Base-by-base conservation (phyloP, 2,797 vertebrate genomes). In the Alauda arvensis region DNA sequence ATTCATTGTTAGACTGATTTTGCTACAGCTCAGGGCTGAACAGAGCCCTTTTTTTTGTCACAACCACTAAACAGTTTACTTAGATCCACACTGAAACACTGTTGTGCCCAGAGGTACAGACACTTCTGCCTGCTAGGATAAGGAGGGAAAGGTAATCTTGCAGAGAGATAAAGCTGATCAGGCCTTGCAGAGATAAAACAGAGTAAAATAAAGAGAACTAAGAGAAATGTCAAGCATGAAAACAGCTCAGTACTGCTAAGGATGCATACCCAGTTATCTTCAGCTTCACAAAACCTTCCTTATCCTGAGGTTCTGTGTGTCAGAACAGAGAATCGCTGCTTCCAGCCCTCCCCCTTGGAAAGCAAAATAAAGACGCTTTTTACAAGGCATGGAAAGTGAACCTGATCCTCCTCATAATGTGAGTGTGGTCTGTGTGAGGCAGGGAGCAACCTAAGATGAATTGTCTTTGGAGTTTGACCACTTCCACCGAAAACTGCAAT, bases 331-430 rank as follows among this genome's bases (percentile, higher is more conserved):
- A 78, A 83, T 66, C 14, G 51, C 28, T 59, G 39, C 78, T 92
- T 77, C 59, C 79, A 89, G 51, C 52, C 77, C 56, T 76, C 79
- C 60, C 52, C 48, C 60, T 68, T 65, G 53, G 56, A 90, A 88
- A 78, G 74, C 63, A 90, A 84, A 94, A 93, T 91, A 93, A 93
- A 93, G 88, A 62, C 2, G 1, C 67, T 71, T 88, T 94, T 88
- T 85, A 90, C 66, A 77, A 78, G 77, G 60, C 90, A 85, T 60
- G 48, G 80, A 78, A 87, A 90, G 60, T 87, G 76, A 93, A 90
- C 84, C 57, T 83, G 85, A 91, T 91, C 79, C 67, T 87, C 82
- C 33, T 76, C 15, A 67, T 63, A 89, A 72, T n/a, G 69, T 75
- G 43, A 91, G 55, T 34, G 15, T 71, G 69, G 83, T 72, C 86